Evolutionary conservation across 2,888 invertebrate genomes (phyloP).

Genomic region (Aplocera efformata): DNA sequence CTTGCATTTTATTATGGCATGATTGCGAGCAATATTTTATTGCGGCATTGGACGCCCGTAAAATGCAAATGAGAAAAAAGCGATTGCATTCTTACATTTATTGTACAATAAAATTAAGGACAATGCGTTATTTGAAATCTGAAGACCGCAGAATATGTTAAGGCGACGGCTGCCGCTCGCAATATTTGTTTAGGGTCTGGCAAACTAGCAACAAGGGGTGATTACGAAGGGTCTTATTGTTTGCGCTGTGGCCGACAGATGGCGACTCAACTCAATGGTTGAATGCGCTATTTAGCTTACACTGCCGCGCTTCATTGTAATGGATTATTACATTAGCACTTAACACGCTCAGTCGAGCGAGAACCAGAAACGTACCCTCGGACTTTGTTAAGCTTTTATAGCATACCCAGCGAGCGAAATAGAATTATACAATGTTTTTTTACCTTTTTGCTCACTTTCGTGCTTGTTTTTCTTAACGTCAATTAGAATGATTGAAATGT

Average conservation of each 20-base stretch:
- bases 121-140: conserved; percentile 37
- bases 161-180: conserved; percentile 46
- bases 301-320: conserved; percentile 75
- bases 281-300: conserved; percentile 78
- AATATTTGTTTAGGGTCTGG: conserved; percentile 74
- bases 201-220: conserved; percentile 66
- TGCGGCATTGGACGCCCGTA: conserved; percentile 21
- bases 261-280: conserved; percentile 64
- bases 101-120: conserved; percentile 35
- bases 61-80: conserved; percentile 28
- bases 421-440: conserved; percentile 60
- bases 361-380: conserved; percentile 63
- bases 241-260: conserved; percentile 73
- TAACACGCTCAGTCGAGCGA: conserved; percentile 75
- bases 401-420: conserved; percentile 52
- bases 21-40: conserved; percentile 25
- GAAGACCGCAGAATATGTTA: conserved; percentile 43
- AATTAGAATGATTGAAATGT: conserved; percentile 44
- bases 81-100: conserved; percentile 26
- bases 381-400: conserved; percentile 59
- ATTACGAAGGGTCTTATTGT: conserved; percentile 70
- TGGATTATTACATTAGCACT: conserved; percentile 80
- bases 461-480: conserved; percentile 46
- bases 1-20: conserved; percentile 22
- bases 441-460: conserved; percentile 42